Base-by-base conservation (phyloP, 2,113 vertebrate genomes). In the Ictalurus furcatus region DNA sequence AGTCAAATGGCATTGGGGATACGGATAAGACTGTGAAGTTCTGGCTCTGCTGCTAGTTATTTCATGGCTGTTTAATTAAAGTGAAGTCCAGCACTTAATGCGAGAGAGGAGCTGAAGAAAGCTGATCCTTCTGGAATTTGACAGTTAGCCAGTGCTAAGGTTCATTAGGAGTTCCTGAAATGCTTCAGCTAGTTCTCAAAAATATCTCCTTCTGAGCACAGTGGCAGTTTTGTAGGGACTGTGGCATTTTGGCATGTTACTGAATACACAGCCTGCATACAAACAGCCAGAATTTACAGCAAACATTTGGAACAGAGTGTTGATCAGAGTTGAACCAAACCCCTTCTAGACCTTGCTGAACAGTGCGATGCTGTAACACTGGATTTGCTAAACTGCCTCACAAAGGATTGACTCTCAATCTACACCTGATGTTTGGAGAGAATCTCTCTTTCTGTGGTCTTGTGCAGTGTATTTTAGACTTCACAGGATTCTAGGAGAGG, bases 91-190 rank as follows among this genome's bases (percentile, higher is more conserved):
- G 7, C 82, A 73, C 23, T 56, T 54, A 76, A 84, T 6, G 40
- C 56, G 79, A 74, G 61, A 78, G 21, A 12, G 13, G 80, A 81
- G 44, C 14, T 58, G 58, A 73, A 28, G 58, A 71, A 90, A 87
- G 67, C 61, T 56, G 85, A 54, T 71, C 30, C 89, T 90, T 25
- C n/a, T 58, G 89, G 89, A 90, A 87, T 87, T 87, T 90, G 89
- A 63, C 65, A 82, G 5, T 74, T 61, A 87, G 85, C 85, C 88
- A 89, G 54, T 54, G n/a, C 40, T 73, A n/a, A 37, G 58, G 40
- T 52, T 87, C 61, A 65, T 76, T 67, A 84, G 65, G 63, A 90
- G 89, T 87, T 90, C 89, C 89, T 79, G 89, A 90, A 79, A 90
- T 79, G 71, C 86, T 84, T 84, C 87, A 67, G 71, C 48, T 84